These are phyloP conservation scores for Pteronura brasiliensis DNA, from an alignment of 2,113 vertebrate genomes.

Conservation along the genomic window DNA sequence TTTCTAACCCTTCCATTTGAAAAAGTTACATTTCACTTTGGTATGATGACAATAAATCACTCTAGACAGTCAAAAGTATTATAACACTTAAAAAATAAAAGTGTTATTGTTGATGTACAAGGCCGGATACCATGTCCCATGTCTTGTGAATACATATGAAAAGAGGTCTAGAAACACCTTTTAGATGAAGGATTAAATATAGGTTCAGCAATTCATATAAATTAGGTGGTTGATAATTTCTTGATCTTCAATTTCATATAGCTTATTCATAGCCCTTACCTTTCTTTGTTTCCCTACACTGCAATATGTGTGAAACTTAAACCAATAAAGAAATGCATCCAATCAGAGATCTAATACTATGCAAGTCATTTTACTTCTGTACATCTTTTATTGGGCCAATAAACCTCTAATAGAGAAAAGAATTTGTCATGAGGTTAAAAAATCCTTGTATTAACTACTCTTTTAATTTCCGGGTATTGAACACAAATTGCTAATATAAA, in stretches of 20 bases:
- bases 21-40: slow-evolving; percentile 53
- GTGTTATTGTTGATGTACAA: background rate
- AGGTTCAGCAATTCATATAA: background rate
- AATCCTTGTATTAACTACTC: background rate
- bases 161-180: background rate
- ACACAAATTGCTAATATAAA: background rate
- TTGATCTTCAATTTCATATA: background rate
- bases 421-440: background rate
- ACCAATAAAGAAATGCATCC: background rate
- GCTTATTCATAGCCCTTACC: background rate
- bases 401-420: background rate
- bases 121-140: background rate
- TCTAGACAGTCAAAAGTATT: slow-evolving; percentile 21
- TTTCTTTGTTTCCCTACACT: background rate
- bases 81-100: slow-evolving; percentile 28
- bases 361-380: background rate
- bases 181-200: background rate
- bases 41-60: slow-evolving; percentile 46
- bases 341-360: background rate
- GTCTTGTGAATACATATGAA: background rate
- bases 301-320: background rate
- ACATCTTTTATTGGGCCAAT: background rate
- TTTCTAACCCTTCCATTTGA: slow-evolving; percentile 50
- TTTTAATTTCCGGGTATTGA: background rate
- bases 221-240: background rate